Evolutionary conservation across 2,113 vertebrate genomes (phyloP).

Genomic region (Vulpes vulpes): DNA sequence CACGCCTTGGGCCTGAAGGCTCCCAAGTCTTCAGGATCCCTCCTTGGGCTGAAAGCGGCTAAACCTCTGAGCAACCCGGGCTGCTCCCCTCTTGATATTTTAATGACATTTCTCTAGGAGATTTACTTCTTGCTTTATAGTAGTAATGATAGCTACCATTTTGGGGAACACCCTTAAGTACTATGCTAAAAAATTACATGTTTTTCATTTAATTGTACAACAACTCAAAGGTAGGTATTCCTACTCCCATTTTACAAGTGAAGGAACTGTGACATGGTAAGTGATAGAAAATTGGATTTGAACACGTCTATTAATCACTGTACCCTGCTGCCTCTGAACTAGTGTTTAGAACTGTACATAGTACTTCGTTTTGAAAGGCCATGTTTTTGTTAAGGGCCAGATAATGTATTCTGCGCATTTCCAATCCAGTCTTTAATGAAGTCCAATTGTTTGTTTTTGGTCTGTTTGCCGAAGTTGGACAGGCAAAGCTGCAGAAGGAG

Average conservation of each 20-base stretch:
- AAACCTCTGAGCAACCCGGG: no score
- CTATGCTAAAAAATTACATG: background rate
- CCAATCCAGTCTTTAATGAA: background rate
- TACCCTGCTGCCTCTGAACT: background rate
- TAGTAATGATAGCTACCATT: background rate
- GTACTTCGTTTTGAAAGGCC: background rate
- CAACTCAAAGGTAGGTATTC: background rate
- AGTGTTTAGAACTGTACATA: background rate
- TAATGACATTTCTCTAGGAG: slow-evolving; percentile 17
- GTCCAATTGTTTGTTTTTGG: background rate
- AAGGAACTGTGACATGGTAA: background rate
- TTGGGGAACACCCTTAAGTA: background rate
- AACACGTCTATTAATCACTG: background rate
- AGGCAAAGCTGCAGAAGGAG: background rate
- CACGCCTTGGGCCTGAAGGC: no score
- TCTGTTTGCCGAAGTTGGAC: background rate
- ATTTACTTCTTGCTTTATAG: slow-evolving; percentile 31
- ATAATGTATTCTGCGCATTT: slow-evolving; percentile 49
- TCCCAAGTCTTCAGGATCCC: no score
- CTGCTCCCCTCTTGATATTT: background rate
- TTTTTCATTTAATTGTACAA: slow-evolving; percentile 44
- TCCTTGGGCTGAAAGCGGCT: no score
- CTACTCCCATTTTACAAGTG: background rate
- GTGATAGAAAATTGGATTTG: background rate
- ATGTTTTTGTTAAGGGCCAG: background rate